Percentiles rank a stretch among this genome's conserved stretches.
phyloP scores from a whole-genome alignment of 2,113 vertebrate species.

The Anseranas semipalmata region DNA sequence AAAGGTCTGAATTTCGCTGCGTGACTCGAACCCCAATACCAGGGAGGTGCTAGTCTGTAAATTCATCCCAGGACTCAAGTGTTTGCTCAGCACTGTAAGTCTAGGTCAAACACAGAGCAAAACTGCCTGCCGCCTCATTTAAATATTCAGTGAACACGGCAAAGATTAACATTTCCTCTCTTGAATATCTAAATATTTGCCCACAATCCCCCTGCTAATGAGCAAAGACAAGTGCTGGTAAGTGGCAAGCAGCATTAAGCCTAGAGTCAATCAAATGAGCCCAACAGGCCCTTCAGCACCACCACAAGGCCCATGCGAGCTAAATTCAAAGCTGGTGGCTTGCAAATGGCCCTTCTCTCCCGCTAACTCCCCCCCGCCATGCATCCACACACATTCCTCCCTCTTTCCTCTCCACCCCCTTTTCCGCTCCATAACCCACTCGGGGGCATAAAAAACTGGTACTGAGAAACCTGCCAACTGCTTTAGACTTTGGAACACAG shows the following conservation, averaged over 20 bases:
- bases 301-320: constrained; percentile 85
- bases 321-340: constrained; percentile 84
- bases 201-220: constrained; percentile 83
- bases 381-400: constrained; percentile 38
- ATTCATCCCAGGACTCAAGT: not conserved
- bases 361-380: constrained; percentile 29
- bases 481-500: constrained; percentile 66
- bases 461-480: constrained; percentile 75
- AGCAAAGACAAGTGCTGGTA: constrained; percentile 95
- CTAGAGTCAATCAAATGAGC: constrained; percentile 91
- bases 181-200: constrained; percentile 75
- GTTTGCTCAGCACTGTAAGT: not conserved
- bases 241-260: constrained; percentile 91
- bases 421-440: constrained; percentile 65
- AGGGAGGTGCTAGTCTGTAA: not conserved
- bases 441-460: constrained; percentile 76
- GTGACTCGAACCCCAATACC: not conserved
- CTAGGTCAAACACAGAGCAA: constrained; percentile 43
- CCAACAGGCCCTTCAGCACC: constrained; percentile 80
- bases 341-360: constrained; percentile 77
- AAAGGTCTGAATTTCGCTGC: not conserved
- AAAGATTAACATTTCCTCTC: constrained; percentile 76
- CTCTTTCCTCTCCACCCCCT: constrained; percentile 50
- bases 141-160: constrained; percentile 67
- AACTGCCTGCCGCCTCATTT: constrained; percentile 58